Evolutionary conservation across 2,113 vertebrate species (phyloP).

Genomic region (Tachysurus fulvidraco): DNA sequence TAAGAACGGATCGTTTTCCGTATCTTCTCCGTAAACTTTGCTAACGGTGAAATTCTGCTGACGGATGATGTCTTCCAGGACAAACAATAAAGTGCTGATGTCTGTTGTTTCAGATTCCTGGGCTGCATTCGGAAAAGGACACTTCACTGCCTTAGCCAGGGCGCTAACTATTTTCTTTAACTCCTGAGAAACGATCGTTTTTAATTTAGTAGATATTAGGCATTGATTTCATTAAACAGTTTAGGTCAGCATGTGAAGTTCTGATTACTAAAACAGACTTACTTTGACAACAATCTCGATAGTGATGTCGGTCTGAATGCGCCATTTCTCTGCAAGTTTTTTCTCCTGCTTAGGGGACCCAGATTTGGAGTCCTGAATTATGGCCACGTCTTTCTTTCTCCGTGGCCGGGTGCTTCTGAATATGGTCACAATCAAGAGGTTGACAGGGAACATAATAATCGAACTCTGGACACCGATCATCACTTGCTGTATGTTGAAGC

Average conservation of each 20-base stretch:
- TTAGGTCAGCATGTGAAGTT: background rate
- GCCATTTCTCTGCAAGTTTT: slow-evolving; percentile 61
- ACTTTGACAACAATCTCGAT: slow-evolving; percentile 84
- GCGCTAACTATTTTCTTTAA: slow-evolving; percentile 82
- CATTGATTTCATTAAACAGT: background rate
- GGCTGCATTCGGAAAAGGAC: slow-evolving; percentile 67
- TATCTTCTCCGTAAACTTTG: slow-evolving; percentile 68
- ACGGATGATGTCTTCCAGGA: slow-evolving; percentile 83
- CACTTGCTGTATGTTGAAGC: slow-evolving; percentile 94
- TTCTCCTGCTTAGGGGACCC: slow-evolving; percentile 57
- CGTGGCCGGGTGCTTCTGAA: slow-evolving; percentile 80
- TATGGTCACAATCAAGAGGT: slow-evolving; percentile 92
- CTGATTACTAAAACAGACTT: slow-evolving; percentile 27
- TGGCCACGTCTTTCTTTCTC: slow-evolving; percentile 53
- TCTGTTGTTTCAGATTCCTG: slow-evolving; percentile 67
- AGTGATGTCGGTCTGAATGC: slow-evolving; percentile 74
- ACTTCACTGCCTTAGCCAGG: slow-evolving; percentile 81
- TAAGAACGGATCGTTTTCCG: slow-evolving; percentile 65
- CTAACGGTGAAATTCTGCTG: slow-evolving; percentile 78
- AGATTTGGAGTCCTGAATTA: slow-evolving; percentile 56
- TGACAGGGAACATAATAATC: slow-evolving; percentile 94
- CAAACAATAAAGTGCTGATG: slow-evolving; percentile 82
- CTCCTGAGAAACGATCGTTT: slow-evolving; percentile 71
- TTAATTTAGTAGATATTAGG: background rate
- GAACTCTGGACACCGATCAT: slow-evolving; percentile 94